Conservation (phyloP, 2,888 invertebrate genomes). For the Standfussiana lucernea region DNA sequence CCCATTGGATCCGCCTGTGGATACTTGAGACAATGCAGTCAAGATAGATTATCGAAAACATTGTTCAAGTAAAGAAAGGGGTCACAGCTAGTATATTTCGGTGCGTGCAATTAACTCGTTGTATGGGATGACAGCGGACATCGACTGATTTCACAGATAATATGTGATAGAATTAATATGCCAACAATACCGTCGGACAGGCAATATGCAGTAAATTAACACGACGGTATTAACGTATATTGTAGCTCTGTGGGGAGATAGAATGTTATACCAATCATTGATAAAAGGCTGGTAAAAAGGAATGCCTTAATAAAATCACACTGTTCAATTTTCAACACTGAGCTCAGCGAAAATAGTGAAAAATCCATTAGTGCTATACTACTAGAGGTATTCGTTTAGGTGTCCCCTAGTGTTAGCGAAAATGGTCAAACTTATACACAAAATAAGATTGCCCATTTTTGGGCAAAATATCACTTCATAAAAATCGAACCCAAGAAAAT, state of each 20-base stretch:
- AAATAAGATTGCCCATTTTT: no score
- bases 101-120: background rate
- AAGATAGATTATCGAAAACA: background rate
- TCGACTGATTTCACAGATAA: slow-evolving; percentile 14
- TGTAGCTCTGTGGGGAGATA: background rate
- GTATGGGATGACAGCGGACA: background rate
- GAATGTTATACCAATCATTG: background rate
- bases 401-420: no score
- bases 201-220: slow-evolving; percentile 20
- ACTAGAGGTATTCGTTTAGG: no score
- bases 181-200: background rate
- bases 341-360: background rate
- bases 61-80: background rate
- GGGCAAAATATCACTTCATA: no score
- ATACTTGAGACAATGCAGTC: no score
- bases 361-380: no score
- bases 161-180: slow-evolving; percentile 2
- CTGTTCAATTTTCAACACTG: background rate
- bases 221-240: background rate
- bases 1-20: no score
- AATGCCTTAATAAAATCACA: background rate
- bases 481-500: no score
- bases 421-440: no score
- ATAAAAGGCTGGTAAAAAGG: background rate
- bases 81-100: background rate